Evolutionary conservation across 2,888 invertebrate genomes (phyloP).

Genomic region (Geophilus truncorum): DNA sequence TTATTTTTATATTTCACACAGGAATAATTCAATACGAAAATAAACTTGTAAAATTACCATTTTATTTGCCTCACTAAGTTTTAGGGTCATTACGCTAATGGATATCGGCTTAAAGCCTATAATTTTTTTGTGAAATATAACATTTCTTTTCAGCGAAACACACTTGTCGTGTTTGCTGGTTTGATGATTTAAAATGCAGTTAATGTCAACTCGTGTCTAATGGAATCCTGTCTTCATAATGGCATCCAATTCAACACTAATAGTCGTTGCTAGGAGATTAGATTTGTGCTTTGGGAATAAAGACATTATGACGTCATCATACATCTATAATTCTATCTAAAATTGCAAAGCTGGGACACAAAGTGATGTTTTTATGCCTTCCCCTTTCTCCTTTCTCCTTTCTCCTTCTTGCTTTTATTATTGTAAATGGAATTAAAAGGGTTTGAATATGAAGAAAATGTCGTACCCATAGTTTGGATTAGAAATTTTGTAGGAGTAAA

Average conservation of each 20-base stretch:
- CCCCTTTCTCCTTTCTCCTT: neutral
- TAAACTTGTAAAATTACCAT: neutral
- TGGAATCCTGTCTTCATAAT: slow-evolving; percentile 17
- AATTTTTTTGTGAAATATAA: neutral
- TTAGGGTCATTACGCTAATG: neutral
- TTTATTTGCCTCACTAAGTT: neutral
- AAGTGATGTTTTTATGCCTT: neutral
- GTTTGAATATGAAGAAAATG: neutral
- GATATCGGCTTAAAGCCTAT: neutral
- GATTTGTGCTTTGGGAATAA: slow-evolving; percentile 12
- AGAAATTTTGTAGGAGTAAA: too few species aligned
- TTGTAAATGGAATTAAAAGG: neutral
- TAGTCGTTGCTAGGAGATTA: slow-evolving; percentile 7
- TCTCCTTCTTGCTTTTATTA: neutral
- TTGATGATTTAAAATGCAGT: slow-evolving; percentile 13
- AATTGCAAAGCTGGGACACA: neutral
- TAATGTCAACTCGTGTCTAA: slow-evolving; percentile 12
- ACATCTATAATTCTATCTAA: neutral
- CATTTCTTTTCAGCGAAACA: neutral
- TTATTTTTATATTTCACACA: neutral
- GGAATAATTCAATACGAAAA: neutral
- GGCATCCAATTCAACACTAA: slow-evolving; percentile 16
- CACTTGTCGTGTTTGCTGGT: neutral
- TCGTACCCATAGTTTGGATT: neutral
- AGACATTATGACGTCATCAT: slow-evolving; percentile 12